Conservation (phyloP, 1,140 invertebrate species). For the Drosophila albomicans region DNA sequence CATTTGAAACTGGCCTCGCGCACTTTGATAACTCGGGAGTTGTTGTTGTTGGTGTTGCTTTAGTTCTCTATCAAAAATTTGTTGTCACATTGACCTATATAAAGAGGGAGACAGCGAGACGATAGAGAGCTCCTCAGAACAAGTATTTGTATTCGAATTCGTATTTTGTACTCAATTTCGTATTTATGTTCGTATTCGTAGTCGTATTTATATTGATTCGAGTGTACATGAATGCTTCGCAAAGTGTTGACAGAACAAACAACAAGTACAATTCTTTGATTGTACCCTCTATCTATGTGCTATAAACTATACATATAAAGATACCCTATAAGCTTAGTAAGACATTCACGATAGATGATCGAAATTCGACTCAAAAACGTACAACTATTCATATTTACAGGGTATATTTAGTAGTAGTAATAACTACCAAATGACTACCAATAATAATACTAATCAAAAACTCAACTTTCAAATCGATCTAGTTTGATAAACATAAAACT, state of each 20-base stretch:
- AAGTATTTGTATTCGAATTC: constrained; percentile 13
- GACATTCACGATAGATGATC: too few relatives aligned
- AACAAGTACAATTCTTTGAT: not conserved
- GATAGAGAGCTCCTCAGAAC: not conserved
- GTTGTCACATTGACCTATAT: constrained; percentile 59
- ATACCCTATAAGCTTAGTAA: not conserved
- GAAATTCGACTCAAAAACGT: too few relatives aligned
- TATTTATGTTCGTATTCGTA: constrained; percentile 2
- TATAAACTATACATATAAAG: not conserved
- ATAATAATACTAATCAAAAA: too few relatives aligned
- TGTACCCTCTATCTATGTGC: not conserved
- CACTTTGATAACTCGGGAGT: constrained; percentile 29
- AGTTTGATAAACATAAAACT: not conserved
- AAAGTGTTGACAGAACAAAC: constrained; percentile 1
- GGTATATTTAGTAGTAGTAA: not conserved
- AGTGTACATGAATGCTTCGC: not conserved
- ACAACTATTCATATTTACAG: not conserved
- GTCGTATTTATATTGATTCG: constrained; percentile 17
- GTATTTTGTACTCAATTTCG: not conserved
- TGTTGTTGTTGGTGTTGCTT: not conserved
- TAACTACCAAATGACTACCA: too few relatives aligned
- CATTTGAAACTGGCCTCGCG: constrained; percentile 40
- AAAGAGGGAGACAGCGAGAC: not conserved
- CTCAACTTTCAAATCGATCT: too few relatives aligned
- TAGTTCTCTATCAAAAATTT: constrained; percentile 25